Percentiles rank a stretch among this genome's conserved stretches.
Evolutionary conservation across 2,113 vertebrate species (phyloP).

Genomic region (Lucifuga dentata): DNA sequence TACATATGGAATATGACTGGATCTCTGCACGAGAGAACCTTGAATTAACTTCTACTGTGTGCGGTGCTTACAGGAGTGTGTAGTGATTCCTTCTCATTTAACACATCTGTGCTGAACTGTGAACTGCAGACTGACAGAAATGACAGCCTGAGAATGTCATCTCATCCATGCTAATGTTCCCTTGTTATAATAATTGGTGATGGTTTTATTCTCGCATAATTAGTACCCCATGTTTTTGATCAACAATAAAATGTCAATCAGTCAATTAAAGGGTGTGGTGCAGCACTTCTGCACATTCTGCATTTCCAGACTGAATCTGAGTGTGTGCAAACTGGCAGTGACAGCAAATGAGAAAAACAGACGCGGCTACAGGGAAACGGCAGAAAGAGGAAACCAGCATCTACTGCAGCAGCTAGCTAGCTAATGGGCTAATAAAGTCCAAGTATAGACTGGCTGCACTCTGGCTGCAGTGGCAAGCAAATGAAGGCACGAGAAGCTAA

Average conservation of each 20-base stretch:
- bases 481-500: conserved; percentile 68
- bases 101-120: background rate
- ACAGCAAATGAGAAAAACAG: conserved; percentile 56
- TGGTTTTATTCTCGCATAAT: conserved; percentile 18
- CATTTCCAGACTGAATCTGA: conserved; percentile 54
- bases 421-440: conserved; percentile 79
- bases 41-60: background rate
- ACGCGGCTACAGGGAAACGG: conserved; percentile 23
- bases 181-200: conserved; percentile 17
- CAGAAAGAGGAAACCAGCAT: conserved; percentile 29
- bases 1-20: background rate
- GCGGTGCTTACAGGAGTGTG: background rate
- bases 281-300: conserved; percentile 49
- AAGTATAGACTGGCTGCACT: conserved; percentile 68
- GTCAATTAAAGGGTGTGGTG: conserved; percentile 58
- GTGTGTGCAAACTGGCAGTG: background rate
- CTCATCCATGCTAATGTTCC: conserved; percentile 18
- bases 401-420: conserved; percentile 40
- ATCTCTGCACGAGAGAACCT: background rate
- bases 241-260: conserved; percentile 49
- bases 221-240: conserved; percentile 10
- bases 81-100: background rate
- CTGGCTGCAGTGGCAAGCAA: conserved; percentile 56
- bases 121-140: background rate
- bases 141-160: background rate